Base-by-base conservation (phyloP, 92 coral and sea anemone genomes). In the Phenganax subtilis region DNA sequence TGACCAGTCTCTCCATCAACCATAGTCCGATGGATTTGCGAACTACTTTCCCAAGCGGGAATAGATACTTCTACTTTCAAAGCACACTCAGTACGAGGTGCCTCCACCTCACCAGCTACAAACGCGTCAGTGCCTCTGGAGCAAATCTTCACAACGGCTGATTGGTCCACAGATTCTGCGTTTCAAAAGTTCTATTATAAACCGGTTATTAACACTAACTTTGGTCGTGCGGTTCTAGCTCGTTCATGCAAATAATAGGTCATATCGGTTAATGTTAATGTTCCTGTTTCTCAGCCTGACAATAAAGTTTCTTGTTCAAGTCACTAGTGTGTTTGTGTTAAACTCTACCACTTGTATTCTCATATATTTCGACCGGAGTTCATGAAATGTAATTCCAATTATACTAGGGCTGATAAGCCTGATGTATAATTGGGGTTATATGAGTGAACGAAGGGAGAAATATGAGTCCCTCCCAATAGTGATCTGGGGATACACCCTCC, bases 21-120 rank as follows among this genome's bases (percentile, higher is more conserved):
- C 55, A 7, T 82, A 10, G 74, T 7, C 1, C 31, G 85, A 56
- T 73, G 80, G 80, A 69, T 72, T 11, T 63, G 58, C 44, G 44
- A 20, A 6, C 15, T 57, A 5, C 69, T 71, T 7, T n/a, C 15
- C 15, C 10, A 51, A 82, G 67, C 55, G 14, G 72, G 80, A 5
- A 70, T 85, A n/a, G 55, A 77, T 59, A 55, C 51, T 51, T 51
- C 78, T 9, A 56, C 80, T 7, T 85, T 85, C 30, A 60, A 81
- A 28, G 88, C 88, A 51, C 83, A 86, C 72, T 81, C 86, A 30
- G 82, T 85, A 30, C 77, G 82, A 20, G 72, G 85, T 63, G 89
- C 86, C 27, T 65, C 80, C 29, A 82, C 89, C n/a, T 81, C 86
- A 29, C 83, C 85, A 75, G 86, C 89, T 15, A 81, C 83, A 44